These are phyloP conservation scores for Perdita meconis DNA, from an alignment of 2,888 invertebrate species.

Conservation along the genomic window DNA sequence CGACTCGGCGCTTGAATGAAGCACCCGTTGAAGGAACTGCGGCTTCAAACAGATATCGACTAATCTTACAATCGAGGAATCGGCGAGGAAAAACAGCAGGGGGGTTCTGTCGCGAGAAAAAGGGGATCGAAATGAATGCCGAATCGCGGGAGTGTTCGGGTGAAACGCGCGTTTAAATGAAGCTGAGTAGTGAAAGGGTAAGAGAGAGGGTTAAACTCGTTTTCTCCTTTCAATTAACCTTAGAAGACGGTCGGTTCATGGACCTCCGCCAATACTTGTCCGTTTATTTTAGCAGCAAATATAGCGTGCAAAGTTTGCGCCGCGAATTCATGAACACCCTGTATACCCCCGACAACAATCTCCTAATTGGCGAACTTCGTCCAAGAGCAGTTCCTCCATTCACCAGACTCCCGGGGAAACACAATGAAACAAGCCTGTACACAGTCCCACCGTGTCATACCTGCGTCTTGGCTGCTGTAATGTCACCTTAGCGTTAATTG, in stretches of 20 bases:
- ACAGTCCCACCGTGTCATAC: not conserved
- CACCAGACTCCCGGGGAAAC: not conserved
- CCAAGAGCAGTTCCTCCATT: conserved; percentile 31
- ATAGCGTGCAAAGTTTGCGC: not conserved
- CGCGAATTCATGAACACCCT: not conserved
- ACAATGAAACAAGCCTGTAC: conserved; percentile 10
- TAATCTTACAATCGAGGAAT: too few relatives aligned
- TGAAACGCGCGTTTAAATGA: too few relatives aligned
- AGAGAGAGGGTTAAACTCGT: not conserved
- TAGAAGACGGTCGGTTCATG: not conserved
- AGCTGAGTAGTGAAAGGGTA: too few relatives aligned
- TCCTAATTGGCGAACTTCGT: conserved; percentile 29
- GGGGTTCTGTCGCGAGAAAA: too few relatives aligned
- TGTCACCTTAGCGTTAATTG: too few relatives aligned
- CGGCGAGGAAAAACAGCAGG: too few relatives aligned
- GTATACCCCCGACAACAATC: not conserved
- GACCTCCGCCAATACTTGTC: not conserved
- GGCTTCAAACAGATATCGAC: not conserved
- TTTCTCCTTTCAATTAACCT: not conserved
- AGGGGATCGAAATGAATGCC: too few relatives aligned
- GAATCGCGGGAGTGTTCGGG: too few relatives aligned
- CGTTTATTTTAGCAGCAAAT: not conserved
- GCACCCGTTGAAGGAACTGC: not conserved
- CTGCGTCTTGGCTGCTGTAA: too few relatives aligned
- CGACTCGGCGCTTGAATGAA: not conserved